Percentiles rank a stretch among this genome's conserved stretches.
Evolutionary conservation across 2,797 vertebrate genomes (phyloP).

Genomic region (Argentina silus): DNA sequence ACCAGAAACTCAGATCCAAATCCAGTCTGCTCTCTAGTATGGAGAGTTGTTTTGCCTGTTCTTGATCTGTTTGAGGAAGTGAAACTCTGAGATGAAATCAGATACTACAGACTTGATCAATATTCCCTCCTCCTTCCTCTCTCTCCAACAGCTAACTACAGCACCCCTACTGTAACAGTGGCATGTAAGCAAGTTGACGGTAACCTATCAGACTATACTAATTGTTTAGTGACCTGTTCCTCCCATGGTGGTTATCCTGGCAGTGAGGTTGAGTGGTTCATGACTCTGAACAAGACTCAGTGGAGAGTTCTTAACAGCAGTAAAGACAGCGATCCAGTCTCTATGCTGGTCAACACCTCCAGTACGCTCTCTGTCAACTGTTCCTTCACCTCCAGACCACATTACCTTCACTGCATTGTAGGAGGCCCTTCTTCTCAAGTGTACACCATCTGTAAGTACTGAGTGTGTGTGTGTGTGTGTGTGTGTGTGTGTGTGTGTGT

Average conservation of each 20-base stretch:
- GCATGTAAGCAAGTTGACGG: neutral
- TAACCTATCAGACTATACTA: neutral
- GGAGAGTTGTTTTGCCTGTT: neutral
- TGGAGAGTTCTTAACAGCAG: neutral
- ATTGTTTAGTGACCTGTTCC: neutral
- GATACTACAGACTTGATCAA: neutral
- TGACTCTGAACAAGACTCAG: neutral
- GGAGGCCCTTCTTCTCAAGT: neutral
- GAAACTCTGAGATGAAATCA: neutral
- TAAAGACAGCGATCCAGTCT: neutral
- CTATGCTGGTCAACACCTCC: neutral
- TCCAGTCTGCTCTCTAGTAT: neutral
- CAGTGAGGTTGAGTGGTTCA: neutral
- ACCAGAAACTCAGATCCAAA: too few relatives aligned
- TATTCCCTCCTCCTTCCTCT: neutral
- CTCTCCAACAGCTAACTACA: conserved; percentile 3
- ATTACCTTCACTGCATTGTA: neutral
- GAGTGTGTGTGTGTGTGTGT: neutral
- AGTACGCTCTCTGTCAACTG: neutral
- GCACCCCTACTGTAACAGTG: neutral
- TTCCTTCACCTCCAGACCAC: too few relatives aligned
- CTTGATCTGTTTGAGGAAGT: neutral
- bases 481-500: too few relatives aligned
- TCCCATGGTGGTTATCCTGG: neutral
- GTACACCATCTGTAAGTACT: neutral